phyloP scores from a whole-genome alignment of 2,888 invertebrate genomes.

The Stenurella melanura region DNA sequence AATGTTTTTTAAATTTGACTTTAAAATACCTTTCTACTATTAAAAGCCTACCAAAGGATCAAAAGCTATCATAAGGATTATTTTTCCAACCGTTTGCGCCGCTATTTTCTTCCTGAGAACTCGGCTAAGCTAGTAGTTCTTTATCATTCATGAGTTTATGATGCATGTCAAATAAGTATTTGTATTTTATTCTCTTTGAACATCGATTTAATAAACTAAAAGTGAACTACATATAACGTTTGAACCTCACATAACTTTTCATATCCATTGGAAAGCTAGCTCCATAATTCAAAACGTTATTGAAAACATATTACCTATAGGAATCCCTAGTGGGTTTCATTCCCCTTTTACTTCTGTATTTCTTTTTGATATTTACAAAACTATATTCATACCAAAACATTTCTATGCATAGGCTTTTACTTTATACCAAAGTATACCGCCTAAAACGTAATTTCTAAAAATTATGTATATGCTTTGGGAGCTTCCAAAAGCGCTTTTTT shows the following conservation, averaged over 20 bases:
- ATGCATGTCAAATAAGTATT: neutral
- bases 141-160: neutral
- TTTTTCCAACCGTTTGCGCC: too few species aligned
- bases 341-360: neutral
- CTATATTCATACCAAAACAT: neutral
- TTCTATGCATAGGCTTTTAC: neutral
- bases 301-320: neutral
- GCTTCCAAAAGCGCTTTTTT: too few species aligned
- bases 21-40: too few species aligned
- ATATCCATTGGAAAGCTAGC: neutral
- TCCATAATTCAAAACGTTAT: neutral
- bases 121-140: too few species aligned
- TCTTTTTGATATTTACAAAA: neutral
- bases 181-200: neutral
- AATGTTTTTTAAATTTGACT: too few species aligned
- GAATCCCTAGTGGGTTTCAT: neutral
- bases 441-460: neutral
- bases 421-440: neutral
- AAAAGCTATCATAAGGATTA: too few species aligned
- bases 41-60: too few species aligned
- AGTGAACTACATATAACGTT: neutral
- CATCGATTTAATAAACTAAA: neutral
- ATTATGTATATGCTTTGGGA: neutral
- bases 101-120: too few species aligned
- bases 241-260: neutral